Conservation (phyloP, 2,888 invertebrate genomes). For the Eucriotettix oculatus region DNA sequence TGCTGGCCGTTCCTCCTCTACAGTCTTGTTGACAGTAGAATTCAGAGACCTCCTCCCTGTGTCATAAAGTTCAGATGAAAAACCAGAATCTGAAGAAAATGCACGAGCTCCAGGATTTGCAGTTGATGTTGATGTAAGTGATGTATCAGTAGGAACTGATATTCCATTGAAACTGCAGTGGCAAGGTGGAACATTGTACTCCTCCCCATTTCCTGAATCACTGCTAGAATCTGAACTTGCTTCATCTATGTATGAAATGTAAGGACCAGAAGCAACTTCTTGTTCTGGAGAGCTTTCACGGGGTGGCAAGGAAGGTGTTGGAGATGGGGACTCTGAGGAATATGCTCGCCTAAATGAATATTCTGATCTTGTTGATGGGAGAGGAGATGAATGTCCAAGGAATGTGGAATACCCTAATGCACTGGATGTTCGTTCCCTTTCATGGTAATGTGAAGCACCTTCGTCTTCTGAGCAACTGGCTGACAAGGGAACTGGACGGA, state of each 20-base stretch:
- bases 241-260: slow-evolving; percentile 24
- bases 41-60: slow-evolving; percentile 16
- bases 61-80: slow-evolving; percentile 32
- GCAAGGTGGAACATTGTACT: slow-evolving; percentile 22
- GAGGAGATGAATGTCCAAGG: slow-evolving; percentile 12
- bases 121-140: slow-evolving; percentile 12
- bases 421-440: slow-evolving; percentile 5
- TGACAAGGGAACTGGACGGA: slow-evolving; percentile 24
- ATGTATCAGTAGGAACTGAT: slow-evolving; percentile 13
- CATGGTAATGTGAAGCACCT: slow-evolving; percentile 1
- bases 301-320: slow-evolving; percentile 9
- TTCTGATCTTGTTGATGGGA: slow-evolving; percentile 17
- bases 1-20: slow-evolving; percentile 7
- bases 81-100: slow-evolving; percentile 32
- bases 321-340: slow-evolving; percentile 17
- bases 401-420: slow-evolving; percentile 6
- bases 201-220: slow-evolving; percentile 22
- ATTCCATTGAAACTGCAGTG: slow-evolving; percentile 9
- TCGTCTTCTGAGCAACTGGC: slow-evolving; percentile 5
- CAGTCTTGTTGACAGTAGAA: slow-evolving; percentile 19
- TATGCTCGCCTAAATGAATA: slow-evolving; percentile 22
- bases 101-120: slow-evolving; percentile 20
- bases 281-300: not conserved
- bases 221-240: slow-evolving; percentile 14
- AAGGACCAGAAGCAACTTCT: not conserved